Base-by-base conservation (phyloP, 2,888 invertebrate species). In the Hydroisotoma schaefferi region DNA sequence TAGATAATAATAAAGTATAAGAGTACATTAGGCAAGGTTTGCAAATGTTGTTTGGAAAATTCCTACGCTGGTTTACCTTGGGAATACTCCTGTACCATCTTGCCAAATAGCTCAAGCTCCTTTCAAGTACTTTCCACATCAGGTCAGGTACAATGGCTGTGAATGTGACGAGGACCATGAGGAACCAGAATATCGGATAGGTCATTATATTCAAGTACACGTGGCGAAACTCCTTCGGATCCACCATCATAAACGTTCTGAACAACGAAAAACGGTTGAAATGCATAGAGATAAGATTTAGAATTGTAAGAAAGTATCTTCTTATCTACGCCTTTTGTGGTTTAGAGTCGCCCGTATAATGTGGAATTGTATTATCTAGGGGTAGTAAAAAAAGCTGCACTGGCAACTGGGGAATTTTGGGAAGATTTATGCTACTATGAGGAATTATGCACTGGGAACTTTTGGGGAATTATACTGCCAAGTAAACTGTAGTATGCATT, bases 131-230 rank as follows among this genome's bases (percentile, higher is more conserved):
- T 43, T 59, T 64, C 18, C 70, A 56, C 0, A 68, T 23, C 37
- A 76, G 80, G 75, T 86, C 85, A 0, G 87, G 87, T 43, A 81
- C 69, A 12, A 87, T 75, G 26, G 82, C 79, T 0, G 80, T 76
- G 0, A 81, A 74, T 1, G 81, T 73, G 0, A 81, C 76, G 1
- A 83, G 20, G 0, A 82, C 5, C 43, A 84, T 81, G 18, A 84
- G 74, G n/a, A 84, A 67, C 82, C 84, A 85, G 73, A 85, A 83
- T 0, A 81, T 74, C 0, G 81, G 75, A 0, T 85, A 83, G 0
- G 74, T 62, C n/a, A 85, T 59, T n/a, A 87, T 77, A 18, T 80
- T 78, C 1, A 78, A 80, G 73, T 85, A 87, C 0, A 86, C 68
- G 23, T 63, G 62, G 1, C 57, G 63, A 29, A 55, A 69, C 2